phyloP scores from a whole-genome alignment of 2,888 invertebrate genomes.

The Spodoptera picta region DNA sequence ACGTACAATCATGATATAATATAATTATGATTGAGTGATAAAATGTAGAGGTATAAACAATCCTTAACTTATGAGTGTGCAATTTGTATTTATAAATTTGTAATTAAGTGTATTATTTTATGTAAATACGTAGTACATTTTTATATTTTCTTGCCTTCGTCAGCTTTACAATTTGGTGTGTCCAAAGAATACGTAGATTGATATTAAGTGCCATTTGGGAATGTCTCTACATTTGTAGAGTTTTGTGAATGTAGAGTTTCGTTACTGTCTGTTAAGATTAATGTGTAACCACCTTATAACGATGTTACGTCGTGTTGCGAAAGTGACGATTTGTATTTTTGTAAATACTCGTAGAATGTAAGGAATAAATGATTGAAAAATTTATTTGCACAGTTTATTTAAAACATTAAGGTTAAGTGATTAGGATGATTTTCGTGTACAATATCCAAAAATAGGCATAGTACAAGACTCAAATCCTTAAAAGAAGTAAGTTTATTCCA shows the following conservation, averaged over 20 bases:
- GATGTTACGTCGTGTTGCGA: constrained; percentile 36
- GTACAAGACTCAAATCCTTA: not conserved
- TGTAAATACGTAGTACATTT: constrained; percentile 57
- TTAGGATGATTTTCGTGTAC: too few species aligned
- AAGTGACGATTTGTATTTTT: constrained; percentile 52
- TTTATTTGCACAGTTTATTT: not conserved
- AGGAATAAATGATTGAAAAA: constrained; percentile 43
- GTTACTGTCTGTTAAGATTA: constrained; percentile 50
- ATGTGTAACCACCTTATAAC: constrained; percentile 68
- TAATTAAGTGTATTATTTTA: constrained; percentile 47
- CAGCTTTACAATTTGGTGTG: constrained; percentile 63
- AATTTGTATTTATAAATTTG: constrained; percentile 50
- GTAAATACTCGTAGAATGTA: constrained; percentile 50
- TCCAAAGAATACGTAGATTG: constrained; percentile 62
- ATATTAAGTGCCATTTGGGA: constrained; percentile 73
- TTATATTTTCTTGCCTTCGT: constrained; percentile 52
- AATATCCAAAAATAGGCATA: too few species aligned
- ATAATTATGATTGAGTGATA: constrained; percentile 25
- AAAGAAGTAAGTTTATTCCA: too few species aligned
- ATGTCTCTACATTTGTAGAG: constrained; percentile 55
- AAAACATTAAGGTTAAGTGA: too few species aligned
- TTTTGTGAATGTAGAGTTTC: constrained; percentile 50
- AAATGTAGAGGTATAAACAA: constrained; percentile 12
- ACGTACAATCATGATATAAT: not conserved
- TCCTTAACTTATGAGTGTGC: constrained; percentile 50